Evolutionary conservation across 53 echinoderm and acorn worm species (phyloP).

Genomic region (Hippasteria phrygiana): DNA sequence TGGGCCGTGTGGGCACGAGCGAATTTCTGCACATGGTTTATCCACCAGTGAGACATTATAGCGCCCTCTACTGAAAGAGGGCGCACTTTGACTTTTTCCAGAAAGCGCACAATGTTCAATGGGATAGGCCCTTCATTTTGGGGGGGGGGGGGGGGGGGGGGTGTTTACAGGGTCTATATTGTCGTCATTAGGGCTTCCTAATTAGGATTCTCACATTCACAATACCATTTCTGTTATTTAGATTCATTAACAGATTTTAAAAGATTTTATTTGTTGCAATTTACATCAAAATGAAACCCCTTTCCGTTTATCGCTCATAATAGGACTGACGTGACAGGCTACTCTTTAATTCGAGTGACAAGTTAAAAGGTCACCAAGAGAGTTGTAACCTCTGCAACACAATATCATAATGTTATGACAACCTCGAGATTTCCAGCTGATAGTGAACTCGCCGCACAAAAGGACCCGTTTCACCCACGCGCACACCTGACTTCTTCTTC

Average conservation of each 20-base stretch:
- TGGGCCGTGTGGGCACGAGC: too few species aligned
- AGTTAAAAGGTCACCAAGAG: neutral
- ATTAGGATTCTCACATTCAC: too few species aligned
- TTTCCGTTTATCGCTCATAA: too few species aligned
- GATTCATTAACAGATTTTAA: too few species aligned
- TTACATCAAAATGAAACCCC: too few species aligned
- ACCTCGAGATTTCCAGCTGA: neutral
- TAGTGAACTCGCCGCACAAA: neutral
- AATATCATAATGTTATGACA: neutral
- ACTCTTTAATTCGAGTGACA: neutral
- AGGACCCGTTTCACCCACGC: neutral
- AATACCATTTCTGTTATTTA: too few species aligned
- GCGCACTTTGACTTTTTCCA: neutral
- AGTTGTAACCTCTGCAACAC: neutral
- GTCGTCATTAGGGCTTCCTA: too few species aligned
- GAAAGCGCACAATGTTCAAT: neutral
- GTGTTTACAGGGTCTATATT: too few species aligned
- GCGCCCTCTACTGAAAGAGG: slow-evolving; percentile 19
- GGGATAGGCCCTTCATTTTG: too few species aligned
- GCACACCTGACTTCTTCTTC: neutral
- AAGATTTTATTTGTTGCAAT: too few species aligned
- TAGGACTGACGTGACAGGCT: neutral
- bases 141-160: too few species aligned
- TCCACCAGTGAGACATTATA: neutral
- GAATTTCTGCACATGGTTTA: too few species aligned